phyloP scores from a whole-genome alignment of 92 coral and sea anemone genomes.

The Epizoanthus ramosus region DNA sequence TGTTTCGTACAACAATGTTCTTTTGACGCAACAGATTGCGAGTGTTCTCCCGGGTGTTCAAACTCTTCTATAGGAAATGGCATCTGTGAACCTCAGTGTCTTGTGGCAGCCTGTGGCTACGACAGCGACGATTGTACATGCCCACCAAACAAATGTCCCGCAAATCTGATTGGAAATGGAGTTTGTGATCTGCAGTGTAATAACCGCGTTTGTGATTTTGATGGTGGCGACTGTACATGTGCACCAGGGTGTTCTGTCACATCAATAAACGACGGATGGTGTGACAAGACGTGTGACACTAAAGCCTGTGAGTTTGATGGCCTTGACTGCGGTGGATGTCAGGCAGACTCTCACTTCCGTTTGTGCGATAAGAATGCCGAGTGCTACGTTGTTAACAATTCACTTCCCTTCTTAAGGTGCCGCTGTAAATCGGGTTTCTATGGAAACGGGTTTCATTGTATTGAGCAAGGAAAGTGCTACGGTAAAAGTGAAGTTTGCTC shows the following conservation, averaged over 20 bases:
- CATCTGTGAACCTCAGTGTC: conserved; percentile 54
- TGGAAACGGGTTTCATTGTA: conserved; percentile 67
- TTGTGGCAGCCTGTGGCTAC: conserved; percentile 55
- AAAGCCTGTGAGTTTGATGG: conserved; percentile 62
- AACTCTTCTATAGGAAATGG: conserved; percentile 61
- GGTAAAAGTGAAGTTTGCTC: conserved; percentile 55
- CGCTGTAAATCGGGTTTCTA: conserved; percentile 57
- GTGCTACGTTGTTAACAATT: conserved; percentile 39
- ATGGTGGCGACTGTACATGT: conserved; percentile 73
- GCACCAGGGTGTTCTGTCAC: conserved; percentile 57
- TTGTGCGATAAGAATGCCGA: conserved; percentile 63
- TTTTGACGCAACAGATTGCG: conserved; percentile 66
- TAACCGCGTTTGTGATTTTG: conserved; percentile 53
- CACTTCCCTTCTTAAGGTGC: conserved; percentile 55
- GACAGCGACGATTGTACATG: conserved; percentile 66
- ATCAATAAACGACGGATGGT: conserved; percentile 58
- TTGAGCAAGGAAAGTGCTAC: conserved; percentile 65
- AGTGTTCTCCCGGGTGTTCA: conserved; percentile 66
- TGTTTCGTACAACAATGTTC: conserved; percentile 69
- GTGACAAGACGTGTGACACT: conserved; percentile 61
- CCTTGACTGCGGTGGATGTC: conserved; percentile 69
- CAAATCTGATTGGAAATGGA: conserved; percentile 54
- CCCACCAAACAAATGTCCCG: conserved; percentile 52
- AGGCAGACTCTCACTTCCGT: conserved; percentile 48
- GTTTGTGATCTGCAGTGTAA: conserved; percentile 61